Evolutionary conservation across 2,113 vertebrate species (phyloP).

Genomic region (Bothrops jararaca): DNA sequence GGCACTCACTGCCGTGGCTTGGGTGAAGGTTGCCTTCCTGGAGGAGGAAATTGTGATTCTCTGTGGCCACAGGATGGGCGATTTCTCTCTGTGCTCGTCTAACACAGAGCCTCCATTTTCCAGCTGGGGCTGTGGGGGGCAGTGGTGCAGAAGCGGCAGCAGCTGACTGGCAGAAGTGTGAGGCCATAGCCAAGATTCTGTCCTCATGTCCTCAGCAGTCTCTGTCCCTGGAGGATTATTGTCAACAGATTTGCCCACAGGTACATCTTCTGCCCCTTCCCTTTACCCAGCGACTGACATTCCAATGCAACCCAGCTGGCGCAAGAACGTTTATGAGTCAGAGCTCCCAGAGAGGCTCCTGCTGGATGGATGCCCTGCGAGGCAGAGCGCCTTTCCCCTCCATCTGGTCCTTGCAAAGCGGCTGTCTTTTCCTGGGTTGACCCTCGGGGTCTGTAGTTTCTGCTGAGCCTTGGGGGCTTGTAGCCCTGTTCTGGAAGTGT

Average conservation of each 20-base stretch:
- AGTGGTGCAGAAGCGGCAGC: slow-evolving; percentile 66
- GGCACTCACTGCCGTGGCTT: neutral
- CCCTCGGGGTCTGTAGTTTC: neutral
- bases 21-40: neutral
- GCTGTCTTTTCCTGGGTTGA: neutral
- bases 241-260: slow-evolving; percentile 86
- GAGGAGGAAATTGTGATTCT: neutral
- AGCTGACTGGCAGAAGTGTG: slow-evolving; percentile 90
- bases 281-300: neutral
- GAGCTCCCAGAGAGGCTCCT: neutral
- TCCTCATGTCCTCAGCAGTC: slow-evolving; percentile 90
- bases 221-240: slow-evolving; percentile 82
- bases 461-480: neutral
- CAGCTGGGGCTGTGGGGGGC: slow-evolving; percentile 68
- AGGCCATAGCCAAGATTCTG: slow-evolving; percentile 84
- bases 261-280: slow-evolving; percentile 56
- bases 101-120: neutral
- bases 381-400: neutral
- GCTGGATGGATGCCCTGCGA: too few relatives aligned
- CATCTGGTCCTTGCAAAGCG: neutral
- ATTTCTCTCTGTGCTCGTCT: accelerated
- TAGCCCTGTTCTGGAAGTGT: neutral
- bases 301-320: neutral
- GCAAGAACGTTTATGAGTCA: neutral
- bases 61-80: neutral